Evolutionary conservation across 2,888 invertebrate species (phyloP).

Genomic region (Thelaira solivaga): DNA sequence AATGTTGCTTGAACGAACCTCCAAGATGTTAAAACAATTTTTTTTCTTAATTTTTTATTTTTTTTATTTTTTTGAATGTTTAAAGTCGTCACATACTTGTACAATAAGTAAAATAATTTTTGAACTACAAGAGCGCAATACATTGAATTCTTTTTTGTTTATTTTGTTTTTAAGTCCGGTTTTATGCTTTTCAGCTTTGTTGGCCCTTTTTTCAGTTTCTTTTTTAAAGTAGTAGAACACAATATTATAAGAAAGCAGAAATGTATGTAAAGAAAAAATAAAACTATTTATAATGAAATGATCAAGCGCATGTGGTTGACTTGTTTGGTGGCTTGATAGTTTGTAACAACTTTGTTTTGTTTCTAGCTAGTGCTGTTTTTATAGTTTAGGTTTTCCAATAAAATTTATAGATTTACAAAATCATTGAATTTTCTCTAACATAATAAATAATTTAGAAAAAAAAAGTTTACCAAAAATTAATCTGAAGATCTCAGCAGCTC

Average conservation of each 20-base stretch:
- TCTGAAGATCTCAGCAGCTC: too few species aligned
- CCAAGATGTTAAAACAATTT: conserved; percentile 37
- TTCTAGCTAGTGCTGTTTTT: background rate
- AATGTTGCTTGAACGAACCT: conserved; percentile 14
- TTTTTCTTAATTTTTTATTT: background rate
- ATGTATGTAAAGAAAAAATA: background rate
- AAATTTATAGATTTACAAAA: too few species aligned
- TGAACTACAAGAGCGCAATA: background rate
- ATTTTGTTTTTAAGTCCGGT: conserved; percentile 32
- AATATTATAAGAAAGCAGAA: conserved; percentile 16
- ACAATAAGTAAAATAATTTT: background rate
- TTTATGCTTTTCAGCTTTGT: background rate
- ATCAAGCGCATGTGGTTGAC: conserved; percentile 38
- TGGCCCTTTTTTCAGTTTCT: conserved; percentile 27
- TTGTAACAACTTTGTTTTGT: background rate
- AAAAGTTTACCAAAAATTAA: too few species aligned
- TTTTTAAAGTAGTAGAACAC: background rate
- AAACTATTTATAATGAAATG: conserved; percentile 40
- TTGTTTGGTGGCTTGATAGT: background rate
- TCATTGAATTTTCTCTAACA: too few species aligned
- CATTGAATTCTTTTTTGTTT: conserved; percentile 23
- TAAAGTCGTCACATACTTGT: background rate
- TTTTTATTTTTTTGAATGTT: background rate
- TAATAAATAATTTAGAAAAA: too few species aligned
- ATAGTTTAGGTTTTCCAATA: too few species aligned